Evolutionary conservation across 2,888 invertebrate species (phyloP).

Genomic region (Drosophila koepferae): DNA sequence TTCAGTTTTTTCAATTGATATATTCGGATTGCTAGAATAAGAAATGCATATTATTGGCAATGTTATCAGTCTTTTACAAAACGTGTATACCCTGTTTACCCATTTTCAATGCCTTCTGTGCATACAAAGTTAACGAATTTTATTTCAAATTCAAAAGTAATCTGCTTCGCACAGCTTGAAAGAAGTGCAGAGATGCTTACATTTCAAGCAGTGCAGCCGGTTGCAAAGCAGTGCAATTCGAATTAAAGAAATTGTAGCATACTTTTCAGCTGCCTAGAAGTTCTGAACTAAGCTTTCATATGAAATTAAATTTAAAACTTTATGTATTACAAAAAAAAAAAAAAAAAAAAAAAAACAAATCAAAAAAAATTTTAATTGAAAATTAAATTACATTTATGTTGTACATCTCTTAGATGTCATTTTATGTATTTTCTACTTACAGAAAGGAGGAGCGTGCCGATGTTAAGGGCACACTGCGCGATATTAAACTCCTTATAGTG

Average conservation of each 20-base stretch:
- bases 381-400: too few species aligned
- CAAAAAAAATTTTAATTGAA: not conserved
- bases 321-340: not conserved
- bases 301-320: not conserved
- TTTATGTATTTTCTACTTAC: conserved; percentile 44
- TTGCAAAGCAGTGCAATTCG: not conserved
- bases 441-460: conserved; percentile 59
- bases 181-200: not conserved
- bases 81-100: too few species aligned
- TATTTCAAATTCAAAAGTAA: not conserved
- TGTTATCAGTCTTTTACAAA: not conserved
- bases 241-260: not conserved
- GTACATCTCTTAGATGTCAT: too few species aligned
- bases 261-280: not conserved
- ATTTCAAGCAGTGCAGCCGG: not conserved
- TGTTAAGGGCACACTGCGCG: conserved; percentile 65
- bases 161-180: not conserved
- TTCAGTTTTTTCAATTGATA: conserved; percentile 86
- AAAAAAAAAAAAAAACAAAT: not conserved
- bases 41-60: not conserved
- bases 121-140: not conserved
- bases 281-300: not conserved
- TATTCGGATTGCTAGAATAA: conserved; percentile 82
- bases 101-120: too few species aligned
- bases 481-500: conserved; percentile 81